These are phyloP conservation scores for Nematopogon swammerdamellus DNA, from an alignment of 2,888 invertebrate genomes.

Conservation along the genomic window DNA sequence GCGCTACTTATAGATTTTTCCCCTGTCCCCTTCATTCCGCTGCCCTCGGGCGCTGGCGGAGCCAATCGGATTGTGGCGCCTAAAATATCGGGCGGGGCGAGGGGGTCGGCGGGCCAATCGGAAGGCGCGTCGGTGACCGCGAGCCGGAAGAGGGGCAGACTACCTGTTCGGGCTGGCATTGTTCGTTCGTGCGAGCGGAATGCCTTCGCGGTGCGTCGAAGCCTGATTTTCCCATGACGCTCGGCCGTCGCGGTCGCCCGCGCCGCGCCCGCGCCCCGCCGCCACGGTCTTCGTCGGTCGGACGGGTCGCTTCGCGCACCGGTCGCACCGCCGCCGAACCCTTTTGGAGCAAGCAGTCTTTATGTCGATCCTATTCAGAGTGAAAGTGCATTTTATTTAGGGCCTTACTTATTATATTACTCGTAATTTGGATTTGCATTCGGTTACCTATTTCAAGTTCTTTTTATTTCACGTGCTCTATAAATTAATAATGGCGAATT, in stretches of 20 bases:
- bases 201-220: constrained; percentile 30
- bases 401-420: too few species aligned
- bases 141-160: constrained; percentile 9
- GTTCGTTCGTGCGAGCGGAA: constrained; percentile 6
- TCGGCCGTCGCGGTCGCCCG: constrained; percentile 31
- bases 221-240: constrained; percentile 53
- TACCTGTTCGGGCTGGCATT: constrained; percentile 10
- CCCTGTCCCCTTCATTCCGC: constrained; percentile 3
- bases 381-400: background rate
- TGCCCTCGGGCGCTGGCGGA: constrained; percentile 16
- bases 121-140: constrained; percentile 13
- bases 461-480: too few species aligned
- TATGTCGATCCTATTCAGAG: background rate
- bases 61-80: constrained; percentile 13
- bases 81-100: constrained; percentile 34
- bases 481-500: too few species aligned
- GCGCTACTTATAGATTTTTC: constrained; percentile 33
- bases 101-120: constrained; percentile 44
- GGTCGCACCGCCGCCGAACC: too few species aligned
- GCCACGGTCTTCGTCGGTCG: constrained; percentile 50
- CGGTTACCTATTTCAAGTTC: too few species aligned
- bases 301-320: too few species aligned
- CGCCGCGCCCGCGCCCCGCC: constrained; percentile 35
- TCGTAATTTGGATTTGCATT: too few species aligned
- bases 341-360: background rate